Percentiles rank a stretch among this genome's conserved stretches.
phyloP scores from a whole-genome alignment of 2,113 vertebrate genomes.

The Solenodon paradoxus region DNA sequence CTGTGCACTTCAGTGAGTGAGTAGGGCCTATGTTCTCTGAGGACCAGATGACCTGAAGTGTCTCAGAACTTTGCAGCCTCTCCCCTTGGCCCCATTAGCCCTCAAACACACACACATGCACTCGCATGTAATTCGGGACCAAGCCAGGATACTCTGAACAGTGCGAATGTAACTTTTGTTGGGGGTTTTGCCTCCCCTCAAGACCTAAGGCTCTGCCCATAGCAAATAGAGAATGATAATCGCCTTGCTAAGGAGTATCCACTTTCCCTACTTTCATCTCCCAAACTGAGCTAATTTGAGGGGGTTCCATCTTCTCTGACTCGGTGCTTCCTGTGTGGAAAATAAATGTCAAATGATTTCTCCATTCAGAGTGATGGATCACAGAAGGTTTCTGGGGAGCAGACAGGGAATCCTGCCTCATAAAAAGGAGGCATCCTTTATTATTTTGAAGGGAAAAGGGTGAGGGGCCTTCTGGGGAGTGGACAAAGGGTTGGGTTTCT shows the following conservation, averaged over 20 bases:
- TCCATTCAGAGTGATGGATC: slow-evolving; percentile 81
- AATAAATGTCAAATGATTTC: slow-evolving; percentile 82
- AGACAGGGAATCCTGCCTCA: slow-evolving; percentile 75
- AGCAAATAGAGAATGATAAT: neutral
- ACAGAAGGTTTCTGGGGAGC: slow-evolving; percentile 77
- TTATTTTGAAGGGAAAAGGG: slow-evolving; percentile 45
- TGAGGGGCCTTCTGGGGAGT: slow-evolving; percentile 54
- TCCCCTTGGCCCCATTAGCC: neutral
- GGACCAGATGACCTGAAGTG: rapidly evolving
- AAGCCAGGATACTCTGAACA: too few relatives aligned
- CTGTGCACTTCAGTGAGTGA: neutral
- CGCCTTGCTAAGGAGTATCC: neutral
- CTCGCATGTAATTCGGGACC: neutral
- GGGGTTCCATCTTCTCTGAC: slow-evolving; percentile 78
- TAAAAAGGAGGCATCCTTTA: slow-evolving; percentile 78
- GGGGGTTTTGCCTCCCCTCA: neutral
- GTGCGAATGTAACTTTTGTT: neutral
- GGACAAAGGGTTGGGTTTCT: slow-evolving; percentile 62
- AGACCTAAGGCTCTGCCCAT: neutral
- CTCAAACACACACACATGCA: neutral
- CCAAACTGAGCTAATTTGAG: slow-evolving; percentile 68
- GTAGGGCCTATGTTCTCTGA: neutral
- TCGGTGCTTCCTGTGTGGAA: slow-evolving; percentile 79
- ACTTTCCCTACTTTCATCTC: slow-evolving; percentile 71
- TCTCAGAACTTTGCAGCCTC: neutral